Evolutionary conservation across 2,888 invertebrate species (phyloP).

Genomic region (Ramazzottius varieornatus): DNA sequence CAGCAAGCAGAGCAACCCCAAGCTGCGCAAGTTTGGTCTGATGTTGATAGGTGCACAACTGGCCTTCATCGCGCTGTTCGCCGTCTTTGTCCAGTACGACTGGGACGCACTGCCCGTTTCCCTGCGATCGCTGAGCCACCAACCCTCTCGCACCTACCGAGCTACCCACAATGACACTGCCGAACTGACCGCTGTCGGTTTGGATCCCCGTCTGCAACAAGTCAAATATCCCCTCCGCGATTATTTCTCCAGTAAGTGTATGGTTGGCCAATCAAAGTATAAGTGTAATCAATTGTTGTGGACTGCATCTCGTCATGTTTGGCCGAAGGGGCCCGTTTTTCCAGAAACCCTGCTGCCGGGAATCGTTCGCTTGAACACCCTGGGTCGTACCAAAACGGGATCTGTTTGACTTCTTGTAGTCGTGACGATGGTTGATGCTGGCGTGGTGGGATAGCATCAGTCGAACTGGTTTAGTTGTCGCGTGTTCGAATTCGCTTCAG

Average conservation of each 20-base stretch:
- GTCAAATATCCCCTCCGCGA: background rate
- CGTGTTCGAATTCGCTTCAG: no score
- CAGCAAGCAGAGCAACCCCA: background rate
- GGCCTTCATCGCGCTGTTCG: background rate
- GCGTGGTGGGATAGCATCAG: no score
- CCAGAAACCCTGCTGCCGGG: no score
- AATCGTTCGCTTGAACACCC: no score
- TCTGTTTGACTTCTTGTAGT: no score
- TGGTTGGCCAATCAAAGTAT: no score
- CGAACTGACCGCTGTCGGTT: background rate
- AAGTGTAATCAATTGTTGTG: no score
- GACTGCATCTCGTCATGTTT: no score
- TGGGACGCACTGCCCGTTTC: background rate
- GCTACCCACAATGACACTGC: background rate
- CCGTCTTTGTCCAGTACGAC: slow-evolving; percentile 1
- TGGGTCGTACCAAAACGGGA: no score
- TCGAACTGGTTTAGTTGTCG: no score
- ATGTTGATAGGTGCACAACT: background rate
- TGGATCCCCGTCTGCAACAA: background rate
- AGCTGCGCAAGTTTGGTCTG: background rate
- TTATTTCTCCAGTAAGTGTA: background rate
- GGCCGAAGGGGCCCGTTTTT: no score
- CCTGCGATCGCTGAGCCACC: background rate
- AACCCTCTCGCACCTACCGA: background rate
- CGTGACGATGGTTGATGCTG: no score